Conservation (phyloP, 2,113 vertebrate genomes). For the Microtus oregoni region DNA sequence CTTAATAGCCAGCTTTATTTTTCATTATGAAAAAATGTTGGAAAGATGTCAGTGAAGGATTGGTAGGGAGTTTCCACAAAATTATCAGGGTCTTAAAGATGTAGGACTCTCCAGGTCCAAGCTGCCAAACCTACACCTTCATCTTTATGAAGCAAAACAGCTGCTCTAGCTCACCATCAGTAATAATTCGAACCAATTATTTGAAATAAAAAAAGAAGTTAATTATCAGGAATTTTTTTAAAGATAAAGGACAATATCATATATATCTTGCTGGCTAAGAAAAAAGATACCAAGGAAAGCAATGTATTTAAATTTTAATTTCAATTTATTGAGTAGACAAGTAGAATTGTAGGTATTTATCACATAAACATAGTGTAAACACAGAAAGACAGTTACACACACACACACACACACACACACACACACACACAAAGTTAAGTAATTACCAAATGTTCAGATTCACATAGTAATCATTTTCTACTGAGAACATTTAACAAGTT, state of each 20-base stretch:
- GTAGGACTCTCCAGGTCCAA: not conserved
- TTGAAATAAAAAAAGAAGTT: not conserved
- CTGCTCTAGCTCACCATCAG: not conserved
- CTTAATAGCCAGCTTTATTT: not conserved
- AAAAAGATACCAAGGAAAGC: not conserved
- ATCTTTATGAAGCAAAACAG: not conserved
- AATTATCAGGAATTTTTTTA: slow-evolving; percentile 27
- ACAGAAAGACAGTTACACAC: not conserved
- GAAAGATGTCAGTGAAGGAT: not conserved
- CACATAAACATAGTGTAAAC: not conserved
- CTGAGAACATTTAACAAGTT: not conserved
- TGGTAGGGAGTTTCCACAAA: not conserved
- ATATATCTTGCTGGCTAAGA: not conserved
- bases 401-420: not conserved
- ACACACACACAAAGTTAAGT: not conserved
- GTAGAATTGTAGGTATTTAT: not conserved
- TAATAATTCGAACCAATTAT: not conserved
- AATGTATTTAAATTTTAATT: not conserved
- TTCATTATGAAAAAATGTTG: not conserved
- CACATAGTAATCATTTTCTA: not conserved
- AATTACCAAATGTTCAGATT: too few relatives aligned
- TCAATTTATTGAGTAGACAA: not conserved
- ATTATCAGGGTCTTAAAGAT: not conserved
- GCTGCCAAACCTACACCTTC: not conserved
- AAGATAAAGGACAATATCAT: not conserved